Conservation (phyloP, 30 jellyfish, hydroid and myxozoan species). For the Cassiopea andromeda region DNA sequence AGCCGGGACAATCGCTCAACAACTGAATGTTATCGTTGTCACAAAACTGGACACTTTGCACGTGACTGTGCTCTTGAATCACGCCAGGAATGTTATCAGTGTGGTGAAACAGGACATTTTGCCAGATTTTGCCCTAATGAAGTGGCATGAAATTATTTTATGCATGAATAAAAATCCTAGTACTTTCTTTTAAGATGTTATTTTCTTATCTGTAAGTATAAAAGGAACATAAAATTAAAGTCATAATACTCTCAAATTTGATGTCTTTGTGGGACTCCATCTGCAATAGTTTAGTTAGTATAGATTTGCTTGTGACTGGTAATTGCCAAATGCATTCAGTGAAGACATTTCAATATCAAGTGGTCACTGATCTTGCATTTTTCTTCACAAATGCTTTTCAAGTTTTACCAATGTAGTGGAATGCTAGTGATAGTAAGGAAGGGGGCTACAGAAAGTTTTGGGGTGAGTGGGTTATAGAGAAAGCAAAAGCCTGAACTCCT, state of each 20-base stretch:
- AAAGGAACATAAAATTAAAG: slow-evolving; percentile 26
- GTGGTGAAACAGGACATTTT: slow-evolving; percentile 88
- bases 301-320: no score
- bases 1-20: slow-evolving; percentile 46
- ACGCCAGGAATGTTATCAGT: slow-evolving; percentile 70
- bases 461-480: no score
- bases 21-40: slow-evolving; percentile 80
- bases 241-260: background rate
- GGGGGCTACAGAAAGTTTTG: no score
- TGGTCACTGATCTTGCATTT: no score
- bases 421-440: no score
- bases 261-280: background rate
- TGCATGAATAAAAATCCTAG: background rate
- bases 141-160: slow-evolving; percentile 23
- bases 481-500: no score
- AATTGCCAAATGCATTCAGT: no score
- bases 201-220: slow-evolving; percentile 30
- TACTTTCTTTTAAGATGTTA: slow-evolving; percentile 52
- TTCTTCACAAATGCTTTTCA: no score
- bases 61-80: slow-evolving; percentile 69
- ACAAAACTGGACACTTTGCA: slow-evolving; percentile 80
- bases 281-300: no score
- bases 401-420: no score
- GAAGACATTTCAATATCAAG: no score
- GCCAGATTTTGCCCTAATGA: slow-evolving; percentile 83